Percentiles rank a stretch among this genome's conserved stretches.
Conservation (phyloP, 1,140 invertebrate species). For the Bradynema listronoti region DNA sequence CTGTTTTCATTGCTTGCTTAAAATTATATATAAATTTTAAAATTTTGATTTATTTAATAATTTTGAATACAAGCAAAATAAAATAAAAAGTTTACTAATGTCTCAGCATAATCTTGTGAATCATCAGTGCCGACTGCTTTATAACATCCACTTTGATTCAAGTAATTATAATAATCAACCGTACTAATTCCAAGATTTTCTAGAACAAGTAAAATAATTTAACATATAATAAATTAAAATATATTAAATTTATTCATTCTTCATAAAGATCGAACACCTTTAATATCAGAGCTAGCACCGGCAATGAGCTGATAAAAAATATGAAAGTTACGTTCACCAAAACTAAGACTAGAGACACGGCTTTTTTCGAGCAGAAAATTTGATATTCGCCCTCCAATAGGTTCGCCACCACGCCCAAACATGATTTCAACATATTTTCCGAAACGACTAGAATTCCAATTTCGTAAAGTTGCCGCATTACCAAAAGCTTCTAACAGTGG, state of each 20-base stretch:
- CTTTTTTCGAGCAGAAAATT: conserved; percentile 85
- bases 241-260: conserved; percentile 1
- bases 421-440: conserved; percentile 99
- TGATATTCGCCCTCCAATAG: conserved; percentile 99
- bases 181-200: background rate
- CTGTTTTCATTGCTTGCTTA: conserved; percentile 67
- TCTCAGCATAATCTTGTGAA: conserved; percentile 68
- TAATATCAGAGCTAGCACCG: conserved; percentile 66
- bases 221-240: background rate
- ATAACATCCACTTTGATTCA: conserved; percentile 66
- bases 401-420: conserved; percentile 94
- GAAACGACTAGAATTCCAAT: conserved; percentile 65
- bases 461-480: conserved; percentile 64
- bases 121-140: conserved; percentile 69
- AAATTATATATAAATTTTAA: conserved; percentile 25
- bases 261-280: conserved; percentile 64
- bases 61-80: too few relatives aligned
- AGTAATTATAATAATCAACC: conserved; percentile 64
- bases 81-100: too few relatives aligned
- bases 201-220: background rate
- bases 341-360: conserved; percentile 45
- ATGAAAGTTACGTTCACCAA: conserved; percentile 93
- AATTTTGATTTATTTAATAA: too few relatives aligned
- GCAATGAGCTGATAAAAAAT: conserved; percentile 99
- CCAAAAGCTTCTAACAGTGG: conserved; percentile 63